Evolutionary conservation across 2,113 vertebrate genomes (phyloP), one percentile per base, ranked within the genome.

Genomic region (Eclectus roratus): DNA sequence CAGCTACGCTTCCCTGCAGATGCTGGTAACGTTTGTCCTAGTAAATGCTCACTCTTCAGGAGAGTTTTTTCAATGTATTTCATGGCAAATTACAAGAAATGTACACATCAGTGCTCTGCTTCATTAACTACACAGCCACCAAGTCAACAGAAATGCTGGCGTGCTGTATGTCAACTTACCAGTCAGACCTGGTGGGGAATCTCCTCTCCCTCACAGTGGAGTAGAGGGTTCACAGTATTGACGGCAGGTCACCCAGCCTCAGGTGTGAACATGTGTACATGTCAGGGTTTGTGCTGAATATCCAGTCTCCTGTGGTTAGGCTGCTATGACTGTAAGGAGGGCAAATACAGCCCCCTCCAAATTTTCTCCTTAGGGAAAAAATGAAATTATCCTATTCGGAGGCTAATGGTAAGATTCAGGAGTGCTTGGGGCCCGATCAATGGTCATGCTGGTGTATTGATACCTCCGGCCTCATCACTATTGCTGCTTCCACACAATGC

Each of bases 261-360:
- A 27, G n/a, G 31, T 4, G 1, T 29, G 35, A 87, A 53, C 37
- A 24, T 0, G 3, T 21, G 24, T 43, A 17, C 1, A 0, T 27
- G 4, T 5, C 0, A 4, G 31, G 7, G 33, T 47, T 31, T 43
- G 17, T 52, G 61, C 31, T 69, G 50, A 77, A 37, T 17, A 86
- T 16, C 66, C 46, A 58, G 7, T 37, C 73, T 58, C 92, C 52
- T 31, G 33, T 55, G 47, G 19, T 44, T 64, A 80, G 46, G 60
- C 47, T 91, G 35, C 60, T 76, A 33, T 73, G 71, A 72, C 58
- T 58, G 23, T 46, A 56, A 78, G 60, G 14, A 71, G 23, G 9
- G 78, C 52, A 86, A 89, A 90, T 44, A 88, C 72, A 80, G 47
- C 15, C 39, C 25, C 12, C n/a, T 58, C 44, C 47, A 52, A 50